These are phyloP conservation scores for Raphicerus campestris DNA, from an alignment of 2,113 vertebrate genomes.

Conservation along the genomic window DNA sequence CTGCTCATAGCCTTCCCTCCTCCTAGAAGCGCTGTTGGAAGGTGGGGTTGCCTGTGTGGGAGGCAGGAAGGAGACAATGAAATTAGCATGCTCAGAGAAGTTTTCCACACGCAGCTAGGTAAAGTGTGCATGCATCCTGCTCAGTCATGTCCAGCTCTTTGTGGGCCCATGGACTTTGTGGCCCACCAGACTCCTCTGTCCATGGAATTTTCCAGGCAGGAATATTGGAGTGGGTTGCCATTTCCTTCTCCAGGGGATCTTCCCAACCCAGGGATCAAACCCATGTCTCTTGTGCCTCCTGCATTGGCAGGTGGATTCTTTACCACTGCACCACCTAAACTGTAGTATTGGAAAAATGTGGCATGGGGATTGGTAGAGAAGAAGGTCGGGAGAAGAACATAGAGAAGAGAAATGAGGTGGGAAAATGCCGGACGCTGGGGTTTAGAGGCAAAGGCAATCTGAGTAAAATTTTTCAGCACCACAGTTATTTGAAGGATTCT, in stretches of 20 bases:
- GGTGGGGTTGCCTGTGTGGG: not conserved
- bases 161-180: not conserved
- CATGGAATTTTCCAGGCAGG: not conserved
- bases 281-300: not conserved
- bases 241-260: not conserved
- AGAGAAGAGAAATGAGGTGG: not conserved
- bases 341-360: not conserved
- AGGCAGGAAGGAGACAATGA: rapidly evolving
- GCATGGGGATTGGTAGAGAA: not conserved
- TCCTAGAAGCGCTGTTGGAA: not conserved
- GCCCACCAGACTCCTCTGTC: not conserved
- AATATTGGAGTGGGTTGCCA: not conserved
- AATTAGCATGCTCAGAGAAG: not conserved
- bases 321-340: not conserved
- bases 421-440: not conserved
- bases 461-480: not conserved
- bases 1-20: not conserved
- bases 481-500: not conserved
- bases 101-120: not conserved
- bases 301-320: not conserved
- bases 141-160: not conserved
- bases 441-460: not conserved
- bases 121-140: not conserved
- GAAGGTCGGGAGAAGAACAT: not conserved
- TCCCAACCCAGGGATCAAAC: not conserved